These are phyloP conservation scores for Sycophila texana DNA, from an alignment of 2,888 invertebrate species.

Conservation along the genomic window DNA sequence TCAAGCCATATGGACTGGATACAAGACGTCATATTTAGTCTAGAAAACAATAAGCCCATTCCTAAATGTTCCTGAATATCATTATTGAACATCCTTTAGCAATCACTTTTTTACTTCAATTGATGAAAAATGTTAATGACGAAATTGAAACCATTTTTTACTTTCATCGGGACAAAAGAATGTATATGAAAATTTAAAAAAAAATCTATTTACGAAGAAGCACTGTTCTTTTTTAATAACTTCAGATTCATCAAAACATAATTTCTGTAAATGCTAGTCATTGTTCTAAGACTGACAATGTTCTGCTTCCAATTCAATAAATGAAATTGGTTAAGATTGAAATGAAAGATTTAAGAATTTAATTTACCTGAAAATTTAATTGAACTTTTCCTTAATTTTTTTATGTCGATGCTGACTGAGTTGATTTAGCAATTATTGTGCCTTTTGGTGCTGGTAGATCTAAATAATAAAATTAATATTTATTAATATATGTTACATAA, in stretches of 20 bases:
- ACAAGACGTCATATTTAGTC: slow-evolving; percentile 64
- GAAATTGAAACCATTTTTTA: not conserved
- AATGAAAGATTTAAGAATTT: slow-evolving; percentile 23
- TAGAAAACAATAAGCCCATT: slow-evolving; percentile 59
- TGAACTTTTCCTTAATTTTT: not conserved
- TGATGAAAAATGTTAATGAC: not conserved
- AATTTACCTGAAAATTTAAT: slow-evolving; percentile 34
- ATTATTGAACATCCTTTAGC: not conserved
- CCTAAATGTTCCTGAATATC: slow-evolving; percentile 29
- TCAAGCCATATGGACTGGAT: slow-evolving; percentile 69
- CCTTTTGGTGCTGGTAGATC: slow-evolving; percentile 59
- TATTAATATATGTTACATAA: slow-evolving; percentile 5
- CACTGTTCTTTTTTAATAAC: not conserved
- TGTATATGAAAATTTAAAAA: not conserved
- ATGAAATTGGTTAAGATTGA: slow-evolving; percentile 14
- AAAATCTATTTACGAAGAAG: slow-evolving; percentile 18
- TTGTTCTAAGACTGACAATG: slow-evolving; percentile 54
- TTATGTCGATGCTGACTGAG: slow-evolving; percentile 3
- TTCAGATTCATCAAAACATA: slow-evolving; percentile 16
- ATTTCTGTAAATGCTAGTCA: slow-evolving; percentile 46
- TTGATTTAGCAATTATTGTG: slow-evolving; percentile 15
- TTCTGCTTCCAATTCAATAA: slow-evolving; percentile 42
- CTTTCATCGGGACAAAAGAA: slow-evolving; percentile 5
- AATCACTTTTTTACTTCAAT: not conserved
- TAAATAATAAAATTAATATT: slow-evolving; percentile 49